phyloP scores from a whole-genome alignment of 1,140 invertebrate genomes.

The Drosophila nigromelanica region DNA sequence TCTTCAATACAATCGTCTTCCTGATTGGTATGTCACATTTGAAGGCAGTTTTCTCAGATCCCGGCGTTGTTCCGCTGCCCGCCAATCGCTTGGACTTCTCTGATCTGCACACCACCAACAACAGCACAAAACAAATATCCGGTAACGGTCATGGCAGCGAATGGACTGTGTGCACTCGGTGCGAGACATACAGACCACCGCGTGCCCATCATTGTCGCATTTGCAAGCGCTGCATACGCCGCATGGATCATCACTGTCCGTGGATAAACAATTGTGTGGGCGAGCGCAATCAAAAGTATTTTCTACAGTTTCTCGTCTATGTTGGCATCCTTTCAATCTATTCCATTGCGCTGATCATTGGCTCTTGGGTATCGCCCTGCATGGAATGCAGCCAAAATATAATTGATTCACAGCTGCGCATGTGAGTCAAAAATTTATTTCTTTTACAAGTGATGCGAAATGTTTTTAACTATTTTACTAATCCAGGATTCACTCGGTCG shows the following conservation, averaged over 20 bases:
- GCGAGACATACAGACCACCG: constrained; percentile 93
- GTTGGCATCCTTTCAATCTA: constrained; percentile 88
- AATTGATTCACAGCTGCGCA: constrained; percentile 89
- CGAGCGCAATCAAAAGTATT: constrained; percentile 97
- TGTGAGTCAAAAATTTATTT: constrained; percentile 86
- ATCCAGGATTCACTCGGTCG: constrained; percentile 91
- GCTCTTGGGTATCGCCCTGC: constrained; percentile 91
- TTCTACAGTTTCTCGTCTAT: constrained; percentile 95
- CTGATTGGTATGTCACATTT: constrained; percentile 91
- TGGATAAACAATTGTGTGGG: constrained; percentile 98
- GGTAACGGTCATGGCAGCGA: constrained; percentile 85
- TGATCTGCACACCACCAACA: constrained; percentile 89
- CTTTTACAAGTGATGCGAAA: background rate
- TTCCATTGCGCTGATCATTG: constrained; percentile 89
- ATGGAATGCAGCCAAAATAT: constrained; percentile 88
- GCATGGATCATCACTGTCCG: constrained; percentile 95
- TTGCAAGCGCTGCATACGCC: constrained; percentile 92
- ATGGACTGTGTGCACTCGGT: constrained; percentile 94
- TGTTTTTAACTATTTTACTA: background rate
- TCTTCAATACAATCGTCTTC: constrained; percentile 93
- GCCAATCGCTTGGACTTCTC: constrained; percentile 93
- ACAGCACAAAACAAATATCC: constrained; percentile 63
- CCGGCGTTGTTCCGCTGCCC: constrained; percentile 93
- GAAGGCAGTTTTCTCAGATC: constrained; percentile 94
- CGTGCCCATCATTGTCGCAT: constrained; percentile 95